Evolutionary conservation across 1,140 invertebrate genomes (phyloP), one percentile per base, ranked within the genome.

Genomic region (Thaumetopoea pityocampa): DNA sequence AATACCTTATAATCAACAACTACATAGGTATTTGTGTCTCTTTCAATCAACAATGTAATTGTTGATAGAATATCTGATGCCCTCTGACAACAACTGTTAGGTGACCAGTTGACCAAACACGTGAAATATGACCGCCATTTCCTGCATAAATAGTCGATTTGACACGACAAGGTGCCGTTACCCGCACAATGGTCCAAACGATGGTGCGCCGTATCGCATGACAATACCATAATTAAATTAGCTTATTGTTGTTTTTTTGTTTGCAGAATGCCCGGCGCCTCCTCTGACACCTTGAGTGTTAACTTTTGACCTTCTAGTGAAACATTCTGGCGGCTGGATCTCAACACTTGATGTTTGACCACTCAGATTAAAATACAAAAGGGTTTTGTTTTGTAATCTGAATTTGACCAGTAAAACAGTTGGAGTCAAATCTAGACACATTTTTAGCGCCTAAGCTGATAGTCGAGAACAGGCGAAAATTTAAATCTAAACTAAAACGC

Each of bases 231-330:
- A 36, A 29, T 37, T 30, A 40, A 33, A 46, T 12, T 16, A 5
- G 28, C 7, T 6, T 46, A 34, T 19, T 30, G 17, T 41, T 40
- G 40, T 53, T 44, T 48, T 51, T 58, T 64, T 59, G 42, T 69
- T 81, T 84, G 28, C 72, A 90, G 89, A 86, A 69, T 90, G 89
- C 76, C 89, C 89, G 42, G 74, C 82, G 3, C 74, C 85, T 6
- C 64, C 68, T 4, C 44, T 64, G 22, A 56, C 41, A 9, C 61
- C 59, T 16, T 69, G 56, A 72, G 54, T 23, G 26, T 15, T 8
- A 26, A 34, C 6, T 8, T 23, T 42, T 45, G 11, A 40, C 18
- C 26, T 30, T 50, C 16, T 38, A 63, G 33, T 50, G 38, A 46
- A n/a, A 47, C 16, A 48, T 34, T 26, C 23, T 28, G n/a, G 33